These are phyloP conservation scores for Prionailurus viverrinus DNA, from an alignment of 2,113 vertebrate species.

Conservation along the genomic window DNA sequence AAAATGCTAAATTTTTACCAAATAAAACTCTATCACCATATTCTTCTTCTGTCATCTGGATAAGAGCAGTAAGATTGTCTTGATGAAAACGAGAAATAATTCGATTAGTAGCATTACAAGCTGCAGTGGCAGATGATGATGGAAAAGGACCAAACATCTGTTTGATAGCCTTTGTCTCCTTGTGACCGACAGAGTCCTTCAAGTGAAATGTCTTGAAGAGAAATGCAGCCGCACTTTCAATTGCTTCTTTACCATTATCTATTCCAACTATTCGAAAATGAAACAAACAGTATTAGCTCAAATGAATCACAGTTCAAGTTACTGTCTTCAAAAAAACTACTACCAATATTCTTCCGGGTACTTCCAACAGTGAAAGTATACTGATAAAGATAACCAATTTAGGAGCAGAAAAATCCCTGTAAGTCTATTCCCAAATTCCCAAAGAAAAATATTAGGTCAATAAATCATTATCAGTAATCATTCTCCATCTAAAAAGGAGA, in stretches of 20 bases:
- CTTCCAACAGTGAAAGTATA: constrained; percentile 38
- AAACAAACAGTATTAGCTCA: constrained; percentile 71
- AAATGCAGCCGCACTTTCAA: constrained; percentile 95
- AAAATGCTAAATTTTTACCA: constrained; percentile 94
- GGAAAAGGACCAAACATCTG: constrained; percentile 98
- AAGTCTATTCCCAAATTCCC: not conserved
- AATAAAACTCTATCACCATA: constrained; percentile 86
- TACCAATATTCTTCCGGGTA: constrained; percentile 23
- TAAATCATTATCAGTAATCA: not conserved
- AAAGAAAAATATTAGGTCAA: constrained; percentile 51
- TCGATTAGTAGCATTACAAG: constrained; percentile 89
- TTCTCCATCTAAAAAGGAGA: not conserved
- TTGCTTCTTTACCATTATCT: constrained; percentile 93
- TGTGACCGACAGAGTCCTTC: constrained; percentile 92
- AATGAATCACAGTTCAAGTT: not conserved
- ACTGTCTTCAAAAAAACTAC: not conserved
- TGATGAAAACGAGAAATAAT: constrained; percentile 90
- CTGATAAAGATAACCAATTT: not conserved
- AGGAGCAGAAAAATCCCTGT: constrained; percentile 24
- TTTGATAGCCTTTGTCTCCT: constrained; percentile 94
- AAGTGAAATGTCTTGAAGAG: constrained; percentile 95
- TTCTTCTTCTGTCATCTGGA: constrained; percentile 87
- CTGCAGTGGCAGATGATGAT: constrained; percentile 91
- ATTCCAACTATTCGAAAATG: constrained; percentile 91
- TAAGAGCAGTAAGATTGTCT: constrained; percentile 89